Evolutionary conservation across 2,888 invertebrate species (phyloP), one percentile per base, ranked within the genome.

Genomic region (Sipha maydis): DNA sequence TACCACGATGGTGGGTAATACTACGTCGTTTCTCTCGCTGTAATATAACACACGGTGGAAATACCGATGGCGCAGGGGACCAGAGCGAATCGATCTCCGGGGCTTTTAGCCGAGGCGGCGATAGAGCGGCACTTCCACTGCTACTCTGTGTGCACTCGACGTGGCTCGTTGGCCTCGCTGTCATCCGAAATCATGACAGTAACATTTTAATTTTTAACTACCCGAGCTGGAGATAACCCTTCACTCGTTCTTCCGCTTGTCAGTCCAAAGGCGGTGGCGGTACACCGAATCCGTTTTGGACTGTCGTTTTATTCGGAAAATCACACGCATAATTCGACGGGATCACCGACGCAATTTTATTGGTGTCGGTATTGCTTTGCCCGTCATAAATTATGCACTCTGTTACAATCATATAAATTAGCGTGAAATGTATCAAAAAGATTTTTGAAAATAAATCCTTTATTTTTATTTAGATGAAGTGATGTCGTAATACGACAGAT

Each of bases 151-250:
- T 61, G 25, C 56, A 56, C 79, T 86, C 85, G 85, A 79, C 85
- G 85, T 86, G 85, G 75, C 88, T 88, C 80, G 88, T 88, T 82
- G 88, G 88, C 88, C 88, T 82, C 75, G 88, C 88, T 88, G 88
- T 88, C 88, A 88, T 88, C 80, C 88, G 61, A 88, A 88, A 88
- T 88, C 88, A 88, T 88, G 88, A 88, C 88, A 88, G 88, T 88
- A 88, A 88, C 88, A 76, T 88, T 88, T 88, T 88, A 88, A 88
- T 88, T 88, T 88, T 88, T 88, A 88, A 88, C 88, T 28, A 88
- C 88, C 75, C 34, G 73, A 48, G 14, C 75, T 69, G 69, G 48
- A 78, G n/a, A 78, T 85, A 78, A 78, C 85, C 85, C 78, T 69
- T 78, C 77, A 31, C 77, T 38, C 77, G 7, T 14, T 14, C 76